Percentiles rank a stretch among this genome's conserved stretches.
Evolutionary conservation across 2,888 invertebrate genomes (phyloP).

Genomic region (Acanthosepion esculentum): DNA sequence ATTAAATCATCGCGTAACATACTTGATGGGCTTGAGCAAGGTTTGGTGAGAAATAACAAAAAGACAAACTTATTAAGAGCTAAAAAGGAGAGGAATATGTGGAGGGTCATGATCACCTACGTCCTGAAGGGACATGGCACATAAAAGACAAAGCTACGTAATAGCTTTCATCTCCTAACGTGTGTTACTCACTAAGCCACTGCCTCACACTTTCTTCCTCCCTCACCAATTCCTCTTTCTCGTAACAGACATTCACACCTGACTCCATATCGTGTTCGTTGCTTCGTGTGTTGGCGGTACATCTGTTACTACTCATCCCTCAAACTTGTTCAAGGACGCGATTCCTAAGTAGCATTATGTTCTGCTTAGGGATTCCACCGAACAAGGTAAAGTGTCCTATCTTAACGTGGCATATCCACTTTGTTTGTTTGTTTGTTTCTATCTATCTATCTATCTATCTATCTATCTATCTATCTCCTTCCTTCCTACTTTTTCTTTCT

Average conservation of each 20-base stretch:
- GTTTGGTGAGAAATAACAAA: too few species aligned
- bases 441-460: too few species aligned
- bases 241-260: not conserved
- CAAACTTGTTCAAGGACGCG: not conserved
- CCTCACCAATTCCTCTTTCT: not conserved
- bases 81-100: too few species aligned
- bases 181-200: not conserved
- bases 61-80: too few species aligned
- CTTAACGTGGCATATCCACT: not conserved
- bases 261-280: not conserved
- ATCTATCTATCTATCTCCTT: too few species aligned
- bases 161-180: not conserved
- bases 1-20: too few species aligned
- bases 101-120: too few species aligned
- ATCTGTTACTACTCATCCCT: not conserved
- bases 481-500: too few species aligned
- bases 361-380: not conserved
- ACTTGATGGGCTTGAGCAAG: too few species aligned
- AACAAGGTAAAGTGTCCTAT: not conserved
- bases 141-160: too few species aligned
- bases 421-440: too few species aligned
- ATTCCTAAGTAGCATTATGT: not conserved
- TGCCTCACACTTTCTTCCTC: not conserved
- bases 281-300: not conserved
- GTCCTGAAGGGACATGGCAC: too few species aligned